phyloP scores from a whole-genome alignment of 2,113 vertebrate genomes.

The Calyptomena viridis region DNA sequence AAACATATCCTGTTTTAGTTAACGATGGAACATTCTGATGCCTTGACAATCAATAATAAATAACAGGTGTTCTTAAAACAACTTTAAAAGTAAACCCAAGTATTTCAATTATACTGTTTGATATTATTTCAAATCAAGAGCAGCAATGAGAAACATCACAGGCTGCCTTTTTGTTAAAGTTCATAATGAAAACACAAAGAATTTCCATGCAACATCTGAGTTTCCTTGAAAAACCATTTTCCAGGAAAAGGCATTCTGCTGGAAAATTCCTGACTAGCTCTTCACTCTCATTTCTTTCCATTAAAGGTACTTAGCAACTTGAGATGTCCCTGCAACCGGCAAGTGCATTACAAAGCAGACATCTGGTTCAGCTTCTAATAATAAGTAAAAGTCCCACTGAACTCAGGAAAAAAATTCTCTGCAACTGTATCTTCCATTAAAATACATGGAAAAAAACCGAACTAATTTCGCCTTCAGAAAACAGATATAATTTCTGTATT shows the following conservation, averaged over 20 bases:
- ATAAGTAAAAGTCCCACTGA: background rate
- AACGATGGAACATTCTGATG: background rate
- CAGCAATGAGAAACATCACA: background rate
- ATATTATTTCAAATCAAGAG: background rate
- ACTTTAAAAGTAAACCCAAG: background rate
- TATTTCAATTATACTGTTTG: background rate
- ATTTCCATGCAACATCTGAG: background rate
- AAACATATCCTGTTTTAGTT: background rate
- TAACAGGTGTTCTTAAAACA: background rate
- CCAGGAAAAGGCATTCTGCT: background rate
- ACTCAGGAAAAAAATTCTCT: background rate
- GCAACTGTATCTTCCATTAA: background rate
- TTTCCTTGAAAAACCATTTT: background rate
- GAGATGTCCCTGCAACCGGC: background rate
- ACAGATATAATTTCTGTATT: background rate
- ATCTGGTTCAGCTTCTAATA: background rate
- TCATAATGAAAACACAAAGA: background rate
- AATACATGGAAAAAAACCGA: accelerated
- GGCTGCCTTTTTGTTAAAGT: background rate
- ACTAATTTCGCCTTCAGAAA: background rate
- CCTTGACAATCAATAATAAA: background rate
- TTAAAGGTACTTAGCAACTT: background rate
- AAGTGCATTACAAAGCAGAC: background rate
- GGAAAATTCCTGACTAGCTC: background rate
- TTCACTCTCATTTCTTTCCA: background rate